Evolutionary conservation across 2,888 invertebrate genomes (phyloP), one percentile per base, ranked within the genome.

Genomic region (Clanis bilineata): DNA sequence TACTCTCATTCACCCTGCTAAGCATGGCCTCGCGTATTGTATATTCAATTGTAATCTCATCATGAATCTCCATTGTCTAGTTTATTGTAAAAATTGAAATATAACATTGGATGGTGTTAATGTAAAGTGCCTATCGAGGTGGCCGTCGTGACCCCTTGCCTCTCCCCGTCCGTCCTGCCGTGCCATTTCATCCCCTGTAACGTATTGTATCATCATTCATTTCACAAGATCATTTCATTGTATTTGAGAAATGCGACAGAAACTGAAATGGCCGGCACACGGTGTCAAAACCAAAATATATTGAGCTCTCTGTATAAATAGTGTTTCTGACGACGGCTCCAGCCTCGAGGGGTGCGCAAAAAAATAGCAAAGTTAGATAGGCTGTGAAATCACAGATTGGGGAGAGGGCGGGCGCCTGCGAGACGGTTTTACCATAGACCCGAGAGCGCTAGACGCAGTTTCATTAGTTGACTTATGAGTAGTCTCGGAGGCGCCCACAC

Each of bases 91-190:
- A 86, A 88, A 87, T 82, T 72, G 80, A 72, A 84, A 83, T 69
- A 73, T 76, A 83, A 87, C 88, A 90, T 90, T 91, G 89, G 90
- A 90, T 88, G 87, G 89, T 90, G 87, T 82, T 84, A 85, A 79
- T 82, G 72, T 84, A 85, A 79, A 70, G 51, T 57, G 41, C 56
- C 43, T 28, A 21, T 28, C 43, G 56, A 18, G 25, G 56, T 43
- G 56, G 56, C 56, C 43, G 56, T 57, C 56, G 25, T 57, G 41
- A 3, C n/a, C n/a, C 36, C 36, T 10, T 36, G 9, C 36, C 36
- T 7, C 36, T 9, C 41, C 41, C 41, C 15, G 0, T 15, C 39
- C 18, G 41, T 18, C 18, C 18, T 6, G 18, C 41, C 18, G 41
- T 3, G 7, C 18, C 18, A 7, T 7, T 18, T 18, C 41, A 41